A percentile compares a stretch with the other conserved stretches of the same genome.
phyloP scores from a whole-genome alignment of 2,113 vertebrate species.

The Cryptomyrus ogoouensis region DNA sequence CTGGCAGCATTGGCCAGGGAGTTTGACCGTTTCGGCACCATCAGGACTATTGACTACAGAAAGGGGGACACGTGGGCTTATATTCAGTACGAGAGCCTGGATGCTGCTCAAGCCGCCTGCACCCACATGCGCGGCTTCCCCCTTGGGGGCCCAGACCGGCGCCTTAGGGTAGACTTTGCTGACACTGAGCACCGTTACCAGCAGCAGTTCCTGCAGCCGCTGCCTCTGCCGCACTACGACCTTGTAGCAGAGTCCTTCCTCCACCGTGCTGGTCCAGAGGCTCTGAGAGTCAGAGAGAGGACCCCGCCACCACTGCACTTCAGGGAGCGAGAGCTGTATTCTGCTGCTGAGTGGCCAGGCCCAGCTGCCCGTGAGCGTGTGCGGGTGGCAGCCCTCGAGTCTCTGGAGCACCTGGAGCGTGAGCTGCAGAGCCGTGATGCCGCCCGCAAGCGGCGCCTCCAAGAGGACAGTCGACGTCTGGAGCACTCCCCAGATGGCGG shows the following conservation, averaged over 20 bases:
- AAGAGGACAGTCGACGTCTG: conserved; percentile 80
- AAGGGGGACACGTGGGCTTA: conserved; percentile 97
- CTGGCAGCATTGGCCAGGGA: conserved; percentile 86
- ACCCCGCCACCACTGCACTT: conserved; percentile 90
- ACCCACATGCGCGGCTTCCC: conserved; percentile 95
- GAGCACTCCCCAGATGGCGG: conserved; percentile 87
- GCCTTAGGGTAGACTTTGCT: conserved; percentile 90
- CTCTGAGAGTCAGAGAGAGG: conserved; percentile 82
- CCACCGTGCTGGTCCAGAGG: conserved; percentile 80
- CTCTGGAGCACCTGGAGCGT: conserved; percentile 83
- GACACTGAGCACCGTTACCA: conserved; percentile 92
- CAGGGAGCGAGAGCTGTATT: conserved; percentile 84
- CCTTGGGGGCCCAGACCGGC: conserved; percentile 82
- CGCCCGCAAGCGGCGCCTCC: conserved; percentile 74
- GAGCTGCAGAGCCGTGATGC: conserved; percentile 79
- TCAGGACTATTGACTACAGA: conserved; percentile 92
- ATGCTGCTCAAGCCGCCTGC: conserved; percentile 91
- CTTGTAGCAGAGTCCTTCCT: conserved; percentile 77
- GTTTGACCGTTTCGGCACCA: conserved; percentile 96
- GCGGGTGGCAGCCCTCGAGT: conserved; percentile 74
- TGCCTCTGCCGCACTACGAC: conserved; percentile 87
- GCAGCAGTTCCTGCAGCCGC: conserved; percentile 87
- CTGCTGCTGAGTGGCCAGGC: conserved; percentile 82
- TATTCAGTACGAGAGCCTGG: conserved; percentile 97
- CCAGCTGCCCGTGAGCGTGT: conserved; percentile 80